phyloP scores from a whole-genome alignment of 2,888 invertebrate genomes.

The Ormyrus nitidulus region DNA sequence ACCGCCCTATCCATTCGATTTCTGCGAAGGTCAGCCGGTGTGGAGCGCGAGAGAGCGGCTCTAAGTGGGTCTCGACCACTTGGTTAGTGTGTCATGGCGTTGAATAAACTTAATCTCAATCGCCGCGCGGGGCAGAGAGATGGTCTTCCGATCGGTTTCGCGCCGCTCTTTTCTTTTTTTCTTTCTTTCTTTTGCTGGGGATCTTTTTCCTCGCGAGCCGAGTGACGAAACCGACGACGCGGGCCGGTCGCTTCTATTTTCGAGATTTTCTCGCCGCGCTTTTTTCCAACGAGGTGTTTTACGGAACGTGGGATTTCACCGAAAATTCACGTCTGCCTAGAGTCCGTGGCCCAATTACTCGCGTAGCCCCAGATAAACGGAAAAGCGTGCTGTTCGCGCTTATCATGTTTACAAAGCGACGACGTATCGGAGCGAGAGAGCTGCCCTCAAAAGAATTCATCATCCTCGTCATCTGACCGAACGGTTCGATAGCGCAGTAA shows the following conservation, averaged over 20 bases:
- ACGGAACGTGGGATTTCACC: too few species aligned
- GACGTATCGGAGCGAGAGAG: too few species aligned
- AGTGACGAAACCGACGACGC: too few species aligned
- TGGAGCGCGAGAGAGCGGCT: slow-evolving; percentile 33
- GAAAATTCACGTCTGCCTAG: too few species aligned
- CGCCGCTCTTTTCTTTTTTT: neutral
- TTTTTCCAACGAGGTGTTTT: too few species aligned
- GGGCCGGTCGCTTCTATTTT: neutral
- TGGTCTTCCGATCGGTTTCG: slow-evolving; percentile 52
- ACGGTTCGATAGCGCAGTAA: neutral
- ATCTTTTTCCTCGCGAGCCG: neutral
- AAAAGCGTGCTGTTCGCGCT: too few species aligned
- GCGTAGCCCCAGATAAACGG: too few species aligned
- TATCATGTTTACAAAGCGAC: too few species aligned
- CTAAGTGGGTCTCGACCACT: slow-evolving; percentile 76
- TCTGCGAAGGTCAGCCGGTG: slow-evolving; percentile 74
- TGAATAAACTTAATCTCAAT: slow-evolving; percentile 59
- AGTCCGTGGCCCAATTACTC: too few species aligned
- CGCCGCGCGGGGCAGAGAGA: neutral
- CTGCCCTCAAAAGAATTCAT: too few species aligned
- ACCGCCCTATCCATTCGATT: slow-evolving; percentile 73
- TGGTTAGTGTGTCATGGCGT: slow-evolving; percentile 76
- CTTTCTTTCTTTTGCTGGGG: neutral
- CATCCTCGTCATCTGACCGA: too few species aligned
- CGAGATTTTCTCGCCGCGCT: neutral